A percentile compares a stretch with the other conserved stretches of the same genome.
Evolutionary conservation across 2,888 invertebrate species (phyloP).

Genomic region (Liopterus haemorrhoidalis): DNA sequence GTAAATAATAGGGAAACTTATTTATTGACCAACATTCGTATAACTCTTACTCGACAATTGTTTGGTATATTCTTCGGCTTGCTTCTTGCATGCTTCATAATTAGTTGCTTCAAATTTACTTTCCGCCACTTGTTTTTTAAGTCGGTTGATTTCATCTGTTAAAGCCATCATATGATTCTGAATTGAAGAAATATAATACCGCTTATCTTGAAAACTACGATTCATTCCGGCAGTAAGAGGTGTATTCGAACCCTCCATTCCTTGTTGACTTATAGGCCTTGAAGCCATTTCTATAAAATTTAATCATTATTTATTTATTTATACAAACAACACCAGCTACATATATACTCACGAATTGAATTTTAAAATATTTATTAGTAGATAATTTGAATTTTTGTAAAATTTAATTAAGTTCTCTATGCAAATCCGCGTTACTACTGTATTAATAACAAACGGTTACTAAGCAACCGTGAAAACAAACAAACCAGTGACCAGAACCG

Average conservation of each 20-base stretch:
- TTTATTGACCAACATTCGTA: background rate
- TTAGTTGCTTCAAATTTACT: constrained; percentile 23
- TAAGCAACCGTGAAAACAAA: too few relatives aligned
- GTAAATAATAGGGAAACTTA: background rate
- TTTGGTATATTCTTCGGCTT: constrained; percentile 23
- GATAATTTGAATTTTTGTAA: too few relatives aligned
- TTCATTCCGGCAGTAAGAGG: constrained; percentile 29
- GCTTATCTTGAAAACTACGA: constrained; percentile 32
- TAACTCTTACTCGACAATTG: constrained; percentile 15
- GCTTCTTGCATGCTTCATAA: constrained; percentile 21
- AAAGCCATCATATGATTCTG: constrained; percentile 28
- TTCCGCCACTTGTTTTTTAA: constrained; percentile 25
- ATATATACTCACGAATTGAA: too few relatives aligned
- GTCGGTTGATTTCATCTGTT: constrained; percentile 25
- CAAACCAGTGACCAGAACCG: too few relatives aligned
- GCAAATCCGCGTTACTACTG: too few relatives aligned
- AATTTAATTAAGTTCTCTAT: too few relatives aligned
- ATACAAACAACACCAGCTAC: too few relatives aligned
- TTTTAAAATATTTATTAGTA: too few relatives aligned
- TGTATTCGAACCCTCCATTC: constrained; percentile 30
- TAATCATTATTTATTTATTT: too few relatives aligned
- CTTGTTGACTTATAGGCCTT: constrained; percentile 36
- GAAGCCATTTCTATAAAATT: too few relatives aligned
- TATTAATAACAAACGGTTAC: too few relatives aligned
- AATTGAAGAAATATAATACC: constrained; percentile 28